phyloP scores from a whole-genome alignment of 92 coral and sea anemone species.

The Metridium senile region DNA sequence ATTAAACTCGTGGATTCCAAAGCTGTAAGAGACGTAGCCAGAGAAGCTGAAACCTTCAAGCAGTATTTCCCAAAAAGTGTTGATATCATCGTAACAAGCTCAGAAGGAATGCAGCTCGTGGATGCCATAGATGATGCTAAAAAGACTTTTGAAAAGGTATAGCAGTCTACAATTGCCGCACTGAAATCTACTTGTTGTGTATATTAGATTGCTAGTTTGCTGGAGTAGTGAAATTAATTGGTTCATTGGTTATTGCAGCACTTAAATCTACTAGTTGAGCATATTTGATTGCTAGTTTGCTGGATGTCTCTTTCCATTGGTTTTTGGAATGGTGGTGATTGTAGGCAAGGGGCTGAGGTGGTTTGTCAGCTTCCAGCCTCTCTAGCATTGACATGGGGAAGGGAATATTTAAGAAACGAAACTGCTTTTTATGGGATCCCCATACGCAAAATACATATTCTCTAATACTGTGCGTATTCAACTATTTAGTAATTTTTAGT shows the following conservation, averaged over 20 bases:
- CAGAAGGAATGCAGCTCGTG: constrained; percentile 58
- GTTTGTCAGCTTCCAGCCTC: too few species aligned
- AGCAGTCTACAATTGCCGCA: too few species aligned
- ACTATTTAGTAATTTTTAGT: too few species aligned
- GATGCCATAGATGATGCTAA: constrained; percentile 69
- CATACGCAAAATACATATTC: too few species aligned
- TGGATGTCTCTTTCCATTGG: not conserved
- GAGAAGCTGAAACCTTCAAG: constrained; percentile 37
- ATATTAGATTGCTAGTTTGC: not conserved
- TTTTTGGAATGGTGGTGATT: too few species aligned
- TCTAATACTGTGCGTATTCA: too few species aligned
- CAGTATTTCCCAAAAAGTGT: constrained; percentile 41
- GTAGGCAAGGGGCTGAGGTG: too few species aligned
- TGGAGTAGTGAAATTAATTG: too few species aligned
- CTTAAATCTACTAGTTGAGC: not conserved
- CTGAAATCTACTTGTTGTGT: not conserved
- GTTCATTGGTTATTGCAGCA: too few species aligned
- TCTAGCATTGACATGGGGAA: too few species aligned
- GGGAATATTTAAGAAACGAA: too few species aligned
- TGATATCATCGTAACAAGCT: constrained; percentile 42
- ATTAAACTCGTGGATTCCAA: constrained; percentile 42
- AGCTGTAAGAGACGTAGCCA: constrained; percentile 28
- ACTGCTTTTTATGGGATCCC: too few species aligned
- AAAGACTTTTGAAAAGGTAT: constrained; percentile 44
- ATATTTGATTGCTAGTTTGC: not conserved